Conservation (phyloP, 2,113 vertebrate species). For the Lepus americanus region DNA sequence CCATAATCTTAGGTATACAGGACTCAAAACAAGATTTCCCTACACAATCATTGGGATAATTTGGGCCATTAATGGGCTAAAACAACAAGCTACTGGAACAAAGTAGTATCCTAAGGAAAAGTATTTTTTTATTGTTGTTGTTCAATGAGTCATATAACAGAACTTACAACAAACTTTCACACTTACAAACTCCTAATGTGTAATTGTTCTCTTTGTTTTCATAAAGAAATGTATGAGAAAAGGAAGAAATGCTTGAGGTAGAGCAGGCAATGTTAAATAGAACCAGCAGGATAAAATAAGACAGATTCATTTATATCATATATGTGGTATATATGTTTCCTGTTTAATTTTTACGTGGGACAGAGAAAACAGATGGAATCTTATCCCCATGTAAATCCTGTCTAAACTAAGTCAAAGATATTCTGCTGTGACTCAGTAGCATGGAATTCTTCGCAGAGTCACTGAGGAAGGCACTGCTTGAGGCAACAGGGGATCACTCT, state of each 20-base stretch:
- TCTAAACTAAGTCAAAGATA: constrained; percentile 31
- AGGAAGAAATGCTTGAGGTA: not conserved
- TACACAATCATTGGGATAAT: not conserved
- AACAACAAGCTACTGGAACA: not conserved
- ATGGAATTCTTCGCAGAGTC: constrained; percentile 29
- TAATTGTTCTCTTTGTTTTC: constrained; percentile 3
- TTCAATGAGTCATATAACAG: not conserved
- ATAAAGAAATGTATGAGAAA: constrained; percentile 22
- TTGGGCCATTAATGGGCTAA: not conserved
- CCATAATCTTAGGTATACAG: not conserved
- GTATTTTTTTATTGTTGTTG: not conserved
- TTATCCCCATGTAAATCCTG: not conserved
- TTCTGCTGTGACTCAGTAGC: not conserved
- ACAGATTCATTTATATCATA: constrained; percentile 30
- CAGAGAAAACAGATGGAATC: not conserved
- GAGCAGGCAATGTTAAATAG: constrained; percentile 44
- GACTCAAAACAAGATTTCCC: not conserved
- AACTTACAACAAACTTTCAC: constrained; percentile 38
- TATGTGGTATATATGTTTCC: not conserved
- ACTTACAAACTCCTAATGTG: not conserved
- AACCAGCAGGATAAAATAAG: constrained; percentile 43
- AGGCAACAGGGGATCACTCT: not conserved
- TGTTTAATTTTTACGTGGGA: constrained; percentile 61
- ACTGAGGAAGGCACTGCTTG: not conserved
- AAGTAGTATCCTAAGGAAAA: not conserved